Evolutionary conservation across 2,888 invertebrate genomes (phyloP).

Genomic region (Thyatira batis): DNA sequence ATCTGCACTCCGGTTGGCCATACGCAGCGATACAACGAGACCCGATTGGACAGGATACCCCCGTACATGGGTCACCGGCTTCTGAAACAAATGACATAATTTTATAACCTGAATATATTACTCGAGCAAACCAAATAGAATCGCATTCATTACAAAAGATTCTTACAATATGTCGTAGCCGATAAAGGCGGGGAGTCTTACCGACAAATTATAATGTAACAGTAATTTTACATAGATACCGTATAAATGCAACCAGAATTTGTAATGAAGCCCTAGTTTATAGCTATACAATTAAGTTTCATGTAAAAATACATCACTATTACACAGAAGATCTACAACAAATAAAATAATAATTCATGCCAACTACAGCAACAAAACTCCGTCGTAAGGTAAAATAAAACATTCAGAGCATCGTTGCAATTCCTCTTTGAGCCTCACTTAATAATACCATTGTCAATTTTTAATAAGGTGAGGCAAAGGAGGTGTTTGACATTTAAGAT

Average conservation of each 20-base stretch:
- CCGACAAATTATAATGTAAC: no score
- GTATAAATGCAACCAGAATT: no score
- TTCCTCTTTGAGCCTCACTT: background rate
- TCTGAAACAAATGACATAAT: conserved; percentile 59
- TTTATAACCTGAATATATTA: background rate
- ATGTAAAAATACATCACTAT: background rate
- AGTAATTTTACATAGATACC: no score
- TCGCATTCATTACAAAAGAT: no score
- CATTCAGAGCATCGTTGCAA: background rate
- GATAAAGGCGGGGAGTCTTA: no score
- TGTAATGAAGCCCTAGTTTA: no score
- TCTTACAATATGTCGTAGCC: no score
- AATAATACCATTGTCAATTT: background rate
- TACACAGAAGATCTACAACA: background rate
- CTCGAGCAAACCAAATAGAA: no score
- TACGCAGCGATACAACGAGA: conserved; percentile 86
- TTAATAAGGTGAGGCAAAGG: background rate
- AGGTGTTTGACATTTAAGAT: background rate
- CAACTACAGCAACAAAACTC: background rate
- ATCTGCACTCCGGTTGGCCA: conserved; percentile 85
- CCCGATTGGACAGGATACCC: conserved; percentile 86
- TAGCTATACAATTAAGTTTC: no score
- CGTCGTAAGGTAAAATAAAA: background rate
- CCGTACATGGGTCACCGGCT: conserved; percentile 87
- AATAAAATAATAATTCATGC: background rate